phyloP scores from a whole-genome alignment of 2,797 vertebrate species.

The Cuniculus paca region DNA sequence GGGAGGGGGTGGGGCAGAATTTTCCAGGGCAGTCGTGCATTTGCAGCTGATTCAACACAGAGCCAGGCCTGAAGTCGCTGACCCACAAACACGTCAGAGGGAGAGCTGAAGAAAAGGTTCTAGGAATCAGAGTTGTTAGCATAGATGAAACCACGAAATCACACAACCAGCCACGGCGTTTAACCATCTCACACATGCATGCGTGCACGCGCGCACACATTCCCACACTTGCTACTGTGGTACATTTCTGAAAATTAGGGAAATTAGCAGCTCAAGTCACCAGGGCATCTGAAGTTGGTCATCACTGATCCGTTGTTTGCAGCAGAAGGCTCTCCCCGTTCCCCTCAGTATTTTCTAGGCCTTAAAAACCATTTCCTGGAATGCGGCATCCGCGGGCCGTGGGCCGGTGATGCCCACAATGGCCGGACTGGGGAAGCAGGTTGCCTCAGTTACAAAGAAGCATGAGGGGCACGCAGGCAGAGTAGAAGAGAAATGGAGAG shows the following conservation, averaged over 20 bases:
- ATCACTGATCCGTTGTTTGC: constrained; percentile 35
- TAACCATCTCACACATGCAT: not conserved
- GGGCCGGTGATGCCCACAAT: not conserved
- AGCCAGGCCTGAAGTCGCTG: not conserved
- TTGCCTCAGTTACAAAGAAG: constrained; percentile 74
- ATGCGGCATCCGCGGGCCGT: rapidly evolving
- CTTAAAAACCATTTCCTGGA: constrained; percentile 57
- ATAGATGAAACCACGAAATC: constrained; percentile 47
- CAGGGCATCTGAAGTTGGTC: constrained; percentile 1
- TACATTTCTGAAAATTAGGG: not conserved
- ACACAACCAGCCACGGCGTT: not conserved
- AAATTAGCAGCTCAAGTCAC: not conserved
- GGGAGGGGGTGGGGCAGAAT: not conserved
- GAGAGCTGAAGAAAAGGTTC: not conserved
- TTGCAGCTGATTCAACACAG: not conserved
- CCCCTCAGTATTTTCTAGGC: constrained; percentile 20
- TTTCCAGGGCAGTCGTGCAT: not conserved
- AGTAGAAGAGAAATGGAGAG: constrained; percentile 86
- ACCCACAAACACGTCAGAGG: rapidly evolving
- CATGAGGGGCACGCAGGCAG: constrained; percentile 70
- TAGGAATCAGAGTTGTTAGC: not conserved
- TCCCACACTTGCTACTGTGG: too few relatives aligned
- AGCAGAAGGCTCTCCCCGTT: not conserved
- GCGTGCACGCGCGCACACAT: too few relatives aligned
- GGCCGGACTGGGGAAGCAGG: not conserved